Evolutionary conservation across 2,113 vertebrate species (phyloP).

Genomic region (chimpanzee (Pan troglodytes)): DNA sequence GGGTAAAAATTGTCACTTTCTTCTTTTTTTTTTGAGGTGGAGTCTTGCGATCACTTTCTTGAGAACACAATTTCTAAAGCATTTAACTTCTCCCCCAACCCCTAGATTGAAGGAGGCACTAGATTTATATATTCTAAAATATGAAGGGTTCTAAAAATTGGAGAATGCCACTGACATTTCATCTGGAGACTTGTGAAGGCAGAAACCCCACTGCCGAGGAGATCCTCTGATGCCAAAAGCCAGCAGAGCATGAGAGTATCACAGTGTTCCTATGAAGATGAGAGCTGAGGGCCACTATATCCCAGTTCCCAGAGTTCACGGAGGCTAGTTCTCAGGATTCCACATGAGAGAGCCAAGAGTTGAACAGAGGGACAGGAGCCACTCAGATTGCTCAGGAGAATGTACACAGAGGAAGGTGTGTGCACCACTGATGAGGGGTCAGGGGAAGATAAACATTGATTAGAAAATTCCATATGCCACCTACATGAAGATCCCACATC

Average conservation of each 20-base stretch:
- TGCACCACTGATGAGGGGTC: no score
- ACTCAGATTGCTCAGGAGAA: neutral
- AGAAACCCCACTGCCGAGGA: neutral
- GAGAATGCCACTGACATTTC: neutral
- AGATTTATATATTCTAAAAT: neutral
- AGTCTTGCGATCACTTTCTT: neutral
- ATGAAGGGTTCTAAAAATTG: neutral
- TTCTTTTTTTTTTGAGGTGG: no score
- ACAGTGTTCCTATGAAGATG: neutral
- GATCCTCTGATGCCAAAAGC: neutral
- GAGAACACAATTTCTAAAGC: neutral
- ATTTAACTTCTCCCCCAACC: neutral
- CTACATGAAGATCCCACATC: neutral
- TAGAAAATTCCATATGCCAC: neutral
- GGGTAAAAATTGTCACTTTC: neutral
- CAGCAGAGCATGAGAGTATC: neutral
- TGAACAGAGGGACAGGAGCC: neutral
- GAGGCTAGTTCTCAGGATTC: neutral
- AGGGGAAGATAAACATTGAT: neutral
- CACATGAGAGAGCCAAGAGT: neutral
- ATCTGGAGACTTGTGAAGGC: neutral
- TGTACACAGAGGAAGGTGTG: neutral
- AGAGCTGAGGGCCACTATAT: fast-evolving
- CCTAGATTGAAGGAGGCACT: neutral
- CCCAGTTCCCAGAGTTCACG: neutral